Evolutionary conservation across 2,888 invertebrate species (phyloP).

Genomic region (Beris morrisii): DNA sequence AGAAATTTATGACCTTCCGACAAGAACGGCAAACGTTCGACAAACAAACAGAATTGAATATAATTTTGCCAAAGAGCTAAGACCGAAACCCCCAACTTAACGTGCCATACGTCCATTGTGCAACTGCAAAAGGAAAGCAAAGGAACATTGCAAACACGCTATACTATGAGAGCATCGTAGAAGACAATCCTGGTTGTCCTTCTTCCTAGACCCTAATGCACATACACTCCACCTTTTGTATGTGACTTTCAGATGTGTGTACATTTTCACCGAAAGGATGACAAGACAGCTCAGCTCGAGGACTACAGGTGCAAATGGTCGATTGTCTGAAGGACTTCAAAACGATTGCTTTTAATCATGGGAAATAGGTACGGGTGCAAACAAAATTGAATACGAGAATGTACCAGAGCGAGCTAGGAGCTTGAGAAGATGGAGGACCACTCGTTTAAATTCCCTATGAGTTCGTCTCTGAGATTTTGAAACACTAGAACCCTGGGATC

Average conservation of each 20-base stretch:
- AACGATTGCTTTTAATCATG: constrained; percentile 32
- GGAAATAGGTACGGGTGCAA: constrained; percentile 3
- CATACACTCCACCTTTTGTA: constrained; percentile 9
- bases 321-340: constrained; percentile 27
- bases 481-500: not conserved
- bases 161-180: too few relatives aligned
- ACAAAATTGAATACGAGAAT: not conserved
- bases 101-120: too few relatives aligned
- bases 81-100: too few relatives aligned
- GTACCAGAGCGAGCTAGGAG: not conserved
- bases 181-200: too few relatives aligned
- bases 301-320: constrained; percentile 22
- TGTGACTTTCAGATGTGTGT: not conserved
- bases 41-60: too few relatives aligned
- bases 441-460: not conserved
- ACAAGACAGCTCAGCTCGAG: constrained; percentile 16
- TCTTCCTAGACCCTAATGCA: too few relatives aligned
- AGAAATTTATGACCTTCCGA: constrained; percentile 29
- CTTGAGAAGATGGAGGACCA: not conserved
- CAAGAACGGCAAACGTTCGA: too few relatives aligned
- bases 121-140: too few relatives aligned
- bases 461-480: not conserved
- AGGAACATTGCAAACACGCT: too few relatives aligned
- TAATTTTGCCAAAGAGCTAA: too few relatives aligned
- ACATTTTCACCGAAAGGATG: not conserved